Conservation (phyloP, 2,113 vertebrate genomes). For the Muscicapa adusta region DNA sequence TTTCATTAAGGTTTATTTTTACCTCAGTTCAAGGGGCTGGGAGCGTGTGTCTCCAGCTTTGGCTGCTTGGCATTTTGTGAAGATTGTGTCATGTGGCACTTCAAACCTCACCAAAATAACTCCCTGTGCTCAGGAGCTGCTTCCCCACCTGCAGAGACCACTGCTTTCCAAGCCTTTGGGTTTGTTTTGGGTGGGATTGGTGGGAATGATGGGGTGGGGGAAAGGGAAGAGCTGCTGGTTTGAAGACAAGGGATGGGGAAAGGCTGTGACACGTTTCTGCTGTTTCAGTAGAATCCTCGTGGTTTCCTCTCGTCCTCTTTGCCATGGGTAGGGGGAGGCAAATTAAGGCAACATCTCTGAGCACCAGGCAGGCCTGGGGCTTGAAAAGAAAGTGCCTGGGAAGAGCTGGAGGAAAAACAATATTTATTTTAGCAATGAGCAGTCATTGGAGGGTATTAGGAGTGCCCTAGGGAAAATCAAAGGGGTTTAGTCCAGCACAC, state of each 20-base stretch:
- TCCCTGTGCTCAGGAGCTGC: not conserved
- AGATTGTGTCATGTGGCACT: not conserved
- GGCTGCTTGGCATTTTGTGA: constrained; percentile 54
- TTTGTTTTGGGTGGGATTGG: not conserved
- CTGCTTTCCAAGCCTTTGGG: not conserved
- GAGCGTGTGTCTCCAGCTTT: not conserved
- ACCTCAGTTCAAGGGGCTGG: constrained; percentile 31
- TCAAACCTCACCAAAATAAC: constrained; percentile 20
- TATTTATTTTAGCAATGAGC: not conserved
- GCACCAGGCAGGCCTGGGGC: too few species aligned
- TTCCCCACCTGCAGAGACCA: not conserved
- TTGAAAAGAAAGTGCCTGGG: not conserved
- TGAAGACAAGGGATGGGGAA: not conserved
- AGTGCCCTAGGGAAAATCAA: not conserved
- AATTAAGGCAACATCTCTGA: not conserved
- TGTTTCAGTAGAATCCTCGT: not conserved
- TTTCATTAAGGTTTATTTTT: constrained; percentile 62
- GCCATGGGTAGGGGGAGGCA: not conserved
- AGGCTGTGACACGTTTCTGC: not conserved
- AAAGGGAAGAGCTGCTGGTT: not conserved
- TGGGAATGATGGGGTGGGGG: not conserved
- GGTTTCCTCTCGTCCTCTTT: not conserved
- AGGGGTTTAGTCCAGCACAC: not conserved
- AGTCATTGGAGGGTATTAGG: not conserved
- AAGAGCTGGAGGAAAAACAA: not conserved